Evolutionary conservation across 2,888 invertebrate species (phyloP).

Genomic region (Fabriciana adippe): DNA sequence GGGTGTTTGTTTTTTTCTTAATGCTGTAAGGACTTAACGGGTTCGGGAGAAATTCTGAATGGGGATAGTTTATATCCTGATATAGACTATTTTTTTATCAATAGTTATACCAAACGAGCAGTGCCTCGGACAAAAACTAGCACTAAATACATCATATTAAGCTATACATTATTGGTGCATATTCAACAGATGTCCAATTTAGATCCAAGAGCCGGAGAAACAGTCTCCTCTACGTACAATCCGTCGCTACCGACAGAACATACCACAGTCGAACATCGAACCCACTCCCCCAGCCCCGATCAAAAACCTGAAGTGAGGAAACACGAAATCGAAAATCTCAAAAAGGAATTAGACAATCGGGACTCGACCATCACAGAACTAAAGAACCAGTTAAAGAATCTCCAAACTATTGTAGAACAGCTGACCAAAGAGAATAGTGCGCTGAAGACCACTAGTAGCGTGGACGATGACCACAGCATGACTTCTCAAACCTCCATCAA

Average conservation of each 20-base stretch:
- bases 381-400: constrained; percentile 82
- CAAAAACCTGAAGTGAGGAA: constrained; percentile 47
- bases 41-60: too few species aligned
- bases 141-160: not conserved
- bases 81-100: too few species aligned
- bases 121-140: not conserved
- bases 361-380: constrained; percentile 85
- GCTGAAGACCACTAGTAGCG: constrained; percentile 82
- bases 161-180: not conserved
- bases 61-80: too few species aligned
- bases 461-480: constrained; percentile 70
- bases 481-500: constrained; percentile 68
- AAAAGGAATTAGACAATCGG: constrained; percentile 83
- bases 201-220: constrained; percentile 64
- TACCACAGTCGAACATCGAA: constrained; percentile 46
- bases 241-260: constrained; percentile 64
- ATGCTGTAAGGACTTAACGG: too few species aligned
- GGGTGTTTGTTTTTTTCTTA: too few species aligned
- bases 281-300: constrained; percentile 49
- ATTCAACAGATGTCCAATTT: constrained; percentile 54
- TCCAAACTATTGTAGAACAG: constrained; percentile 87
- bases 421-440: constrained; percentile 91
- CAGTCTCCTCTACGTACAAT: constrained; percentile 69
- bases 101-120: too few species aligned
- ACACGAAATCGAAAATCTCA: constrained; percentile 62